These are phyloP conservation scores for Cosmia pyralina DNA, from an alignment of 2,888 invertebrate genomes.

Conservation along the genomic window DNA sequence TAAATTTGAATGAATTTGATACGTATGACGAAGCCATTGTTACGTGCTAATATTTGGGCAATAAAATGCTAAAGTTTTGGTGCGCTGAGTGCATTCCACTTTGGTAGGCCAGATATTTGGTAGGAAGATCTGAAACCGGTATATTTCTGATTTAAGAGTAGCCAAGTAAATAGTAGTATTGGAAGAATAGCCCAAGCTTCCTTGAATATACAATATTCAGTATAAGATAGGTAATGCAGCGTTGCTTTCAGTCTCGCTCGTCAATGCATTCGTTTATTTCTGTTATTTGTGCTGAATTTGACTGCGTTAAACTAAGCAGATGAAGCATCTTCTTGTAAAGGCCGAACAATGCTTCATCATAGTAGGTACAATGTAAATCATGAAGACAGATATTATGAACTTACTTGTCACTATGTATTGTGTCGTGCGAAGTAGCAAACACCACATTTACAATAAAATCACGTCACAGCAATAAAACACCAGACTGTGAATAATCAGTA, in stretches of 20 bases:
- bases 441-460: slow-evolving; percentile 2
- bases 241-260: not conserved
- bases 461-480: slow-evolving; percentile 35
- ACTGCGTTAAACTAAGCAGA: not conserved
- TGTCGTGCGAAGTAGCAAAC: slow-evolving; percentile 15
- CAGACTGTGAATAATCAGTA: slow-evolving; percentile 51
- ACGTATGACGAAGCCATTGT: slow-evolving; percentile 55
- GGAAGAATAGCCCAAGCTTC: not conserved
- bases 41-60: slow-evolving; percentile 46
- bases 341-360: not conserved
- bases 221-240: not conserved
- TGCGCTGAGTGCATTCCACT: not conserved
- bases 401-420: not conserved
- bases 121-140: not conserved
- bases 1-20: slow-evolving; percentile 52
- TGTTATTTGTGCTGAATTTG: not conserved
- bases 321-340: not conserved
- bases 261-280: not conserved
- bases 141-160: not conserved
- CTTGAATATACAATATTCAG: not conserved
- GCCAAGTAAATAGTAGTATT: too few species aligned
- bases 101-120: not conserved
- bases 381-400: not conserved
- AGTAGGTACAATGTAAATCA: not conserved
- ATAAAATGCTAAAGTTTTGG: slow-evolving; percentile 21